Evolutionary conservation across 2,113 vertebrate species (phyloP), one percentile per base, ranked within the genome.

Genomic region (Saguinus imperator): DNA sequence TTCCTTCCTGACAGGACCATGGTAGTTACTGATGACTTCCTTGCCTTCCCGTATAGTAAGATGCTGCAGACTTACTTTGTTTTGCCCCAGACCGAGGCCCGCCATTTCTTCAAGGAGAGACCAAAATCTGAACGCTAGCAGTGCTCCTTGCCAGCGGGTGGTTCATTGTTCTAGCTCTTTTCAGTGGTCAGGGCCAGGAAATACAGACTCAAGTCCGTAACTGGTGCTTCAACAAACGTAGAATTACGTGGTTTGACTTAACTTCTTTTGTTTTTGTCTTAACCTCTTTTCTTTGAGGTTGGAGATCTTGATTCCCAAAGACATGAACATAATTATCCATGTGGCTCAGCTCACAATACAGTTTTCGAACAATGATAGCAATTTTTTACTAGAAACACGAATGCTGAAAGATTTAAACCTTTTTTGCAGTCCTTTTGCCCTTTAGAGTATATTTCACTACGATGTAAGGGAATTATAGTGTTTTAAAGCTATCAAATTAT

Each of bases 61-160:
- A 43, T 11, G n/a, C 11, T 2, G 32, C 7, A 1, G n/a, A 21
- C 17, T 45, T 29, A 25, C 37, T 10, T 6, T 1, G 20, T 73
- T 37, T 50, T 9, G 5, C 12, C 43, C 23, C 3, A 12, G 73
- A 4, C 55, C 48, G 4, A 29, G 11, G 32, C 9, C n/a, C 1
- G 45, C 58, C n/a, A 6, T 45, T 27, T 57, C 48, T 48, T 23
- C 91, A 0, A 1, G n/a, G 52, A 66, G 43, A 86, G 3, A n/a
- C 20, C 6, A 0, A 4, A 4, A 1, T 11, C 20, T 3, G 80
- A 25, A 40, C 32, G 2, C 14, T 1, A 1, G 6, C 0, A 1
- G 11, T 1, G 43, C 37, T 43, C 25, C 1, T 8, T 45, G 70
- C 13, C 52, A 1, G 61, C 0, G 8, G 14, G 14, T 45, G 12